Conservation (phyloP, 2,113 vertebrate genomes). For the Mirza zaza region DNA sequence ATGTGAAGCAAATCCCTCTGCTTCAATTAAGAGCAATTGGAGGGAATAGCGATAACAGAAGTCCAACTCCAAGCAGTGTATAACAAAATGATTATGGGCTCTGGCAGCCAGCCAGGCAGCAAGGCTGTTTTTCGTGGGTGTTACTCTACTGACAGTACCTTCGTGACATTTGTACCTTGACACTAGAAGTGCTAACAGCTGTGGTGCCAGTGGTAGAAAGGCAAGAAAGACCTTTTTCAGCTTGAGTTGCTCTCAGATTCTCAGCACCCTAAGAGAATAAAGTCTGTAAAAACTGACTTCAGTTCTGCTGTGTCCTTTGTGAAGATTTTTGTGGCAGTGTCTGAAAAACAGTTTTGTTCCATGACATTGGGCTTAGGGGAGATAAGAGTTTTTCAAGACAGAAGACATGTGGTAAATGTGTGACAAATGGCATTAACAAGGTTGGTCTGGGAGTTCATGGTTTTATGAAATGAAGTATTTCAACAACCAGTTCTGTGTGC, state of each 20-base stretch:
- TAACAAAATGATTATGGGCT: not conserved
- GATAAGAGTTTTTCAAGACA: not conserved
- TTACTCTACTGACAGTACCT: constrained; percentile 46
- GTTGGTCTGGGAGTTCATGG: constrained; percentile 44
- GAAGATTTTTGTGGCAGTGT: not conserved
- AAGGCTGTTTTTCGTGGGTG: constrained; percentile 30
- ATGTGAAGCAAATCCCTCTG: constrained; percentile 54
- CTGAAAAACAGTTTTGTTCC: constrained; percentile 20
- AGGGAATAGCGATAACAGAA: constrained; percentile 22
- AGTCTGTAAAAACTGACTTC: constrained; percentile 2
- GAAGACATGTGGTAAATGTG: not conserved
- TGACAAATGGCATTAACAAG: constrained; percentile 40
- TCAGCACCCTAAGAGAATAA: not conserved
- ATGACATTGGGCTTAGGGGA: constrained; percentile 5
- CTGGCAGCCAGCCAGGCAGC: constrained; percentile 6
- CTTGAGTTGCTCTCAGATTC: not conserved
- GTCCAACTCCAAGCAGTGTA: constrained; percentile 17
- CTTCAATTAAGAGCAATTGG: constrained; percentile 41
- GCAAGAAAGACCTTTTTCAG: not conserved
- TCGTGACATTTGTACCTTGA: constrained; percentile 34
- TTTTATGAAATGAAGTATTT: constrained; percentile 60
- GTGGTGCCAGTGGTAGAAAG: not conserved
- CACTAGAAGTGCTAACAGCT: constrained; percentile 52
- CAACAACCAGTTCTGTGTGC: not conserved
- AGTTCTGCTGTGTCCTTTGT: not conserved